These are phyloP conservation scores for Hapalemur alaotrensis DNA, from an alignment of 2,797 vertebrate species.

Conservation along the genomic window DNA sequence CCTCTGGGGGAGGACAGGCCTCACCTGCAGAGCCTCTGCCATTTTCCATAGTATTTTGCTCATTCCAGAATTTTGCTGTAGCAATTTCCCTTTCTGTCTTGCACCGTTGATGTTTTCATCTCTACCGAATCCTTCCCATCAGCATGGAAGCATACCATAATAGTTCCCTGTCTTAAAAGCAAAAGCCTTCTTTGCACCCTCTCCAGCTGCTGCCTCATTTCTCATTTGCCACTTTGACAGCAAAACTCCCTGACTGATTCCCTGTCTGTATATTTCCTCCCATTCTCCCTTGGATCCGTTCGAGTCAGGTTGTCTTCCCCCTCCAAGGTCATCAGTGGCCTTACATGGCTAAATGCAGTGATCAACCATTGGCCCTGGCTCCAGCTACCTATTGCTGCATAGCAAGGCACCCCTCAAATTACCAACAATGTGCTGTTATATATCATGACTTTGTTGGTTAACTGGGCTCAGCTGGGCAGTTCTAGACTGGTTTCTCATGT, in stretches of 20 bases:
- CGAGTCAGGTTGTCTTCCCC: not conserved
- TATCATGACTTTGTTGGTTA: not conserved
- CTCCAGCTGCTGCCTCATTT: not conserved
- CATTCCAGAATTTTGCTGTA: not conserved
- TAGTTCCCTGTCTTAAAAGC: not conserved
- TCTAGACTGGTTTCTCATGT: not conserved
- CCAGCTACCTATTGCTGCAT: no score
- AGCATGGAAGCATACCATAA: fast-evolving
- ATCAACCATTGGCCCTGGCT: not conserved
- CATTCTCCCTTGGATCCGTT: not conserved
- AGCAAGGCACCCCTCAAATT: not conserved
- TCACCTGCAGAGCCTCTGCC: not conserved
- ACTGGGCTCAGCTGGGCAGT: not conserved
- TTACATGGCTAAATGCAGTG: not conserved
- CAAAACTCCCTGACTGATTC: not conserved
- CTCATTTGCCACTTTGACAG: not conserved
- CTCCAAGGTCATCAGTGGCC: not conserved
- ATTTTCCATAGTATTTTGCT: fast-evolving
- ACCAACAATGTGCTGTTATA: not conserved
- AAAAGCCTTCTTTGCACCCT: not conserved
- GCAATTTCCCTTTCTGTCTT: not conserved
- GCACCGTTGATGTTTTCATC: not conserved
- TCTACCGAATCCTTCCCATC: not conserved
- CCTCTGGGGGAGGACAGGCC: not conserved
- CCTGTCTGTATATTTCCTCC: no score